Evolutionary conservation across 2,888 invertebrate species (phyloP), one percentile per base, ranked within the genome.

Genomic region (Nomada flava): DNA sequence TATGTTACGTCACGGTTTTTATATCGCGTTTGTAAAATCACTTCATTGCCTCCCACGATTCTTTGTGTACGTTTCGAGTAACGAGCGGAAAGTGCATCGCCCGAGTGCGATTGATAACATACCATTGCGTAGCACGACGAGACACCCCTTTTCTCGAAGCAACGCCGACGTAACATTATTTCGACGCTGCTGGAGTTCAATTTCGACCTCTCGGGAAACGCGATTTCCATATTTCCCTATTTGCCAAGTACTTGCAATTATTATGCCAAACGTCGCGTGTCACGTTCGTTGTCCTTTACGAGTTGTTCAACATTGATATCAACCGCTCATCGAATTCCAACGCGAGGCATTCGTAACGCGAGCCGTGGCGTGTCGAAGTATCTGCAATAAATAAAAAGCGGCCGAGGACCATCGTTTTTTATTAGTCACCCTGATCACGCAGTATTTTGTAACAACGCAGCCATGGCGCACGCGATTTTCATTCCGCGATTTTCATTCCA

Each of bases 1-100:
- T 59, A 2, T 18, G 70, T 82, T 84, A 62, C 75, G 44, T 86
- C 86, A 75, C 50, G n/a, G 44, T 60, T 53, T 36, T 47, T 69
- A 18, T 68, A 69, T 67, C 72, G 47, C 15, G 68, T 57, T 74
- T 50, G 67, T 55, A 42, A 75, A 70, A 79, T 84, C 75, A 36
- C 64, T 74, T 76, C 84, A 59, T 67, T 86, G 79, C 79, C 79
- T 74, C n/a, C n/a, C 55, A 9, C 13, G 53, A 67, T 67, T 20
- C 53, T 57, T 26, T 13, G 23, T 29, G 59, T 15, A 36, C 2
- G 18, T 50, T 36, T 29, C 42, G n/a, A 0, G 15, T 2, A 18
- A 60, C 62, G 15, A 53, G 47, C 18, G 26, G 13, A 11, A 26
- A 2, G 15, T 42, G 23, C 11, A 42, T 23, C 42, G 36, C 10